Percentiles rank a stretch among this genome's conserved stretches.
These are phyloP conservation scores for Allobates femoralis DNA, from an alignment of 2,797 vertebrate genomes.

Conservation along the genomic window DNA sequence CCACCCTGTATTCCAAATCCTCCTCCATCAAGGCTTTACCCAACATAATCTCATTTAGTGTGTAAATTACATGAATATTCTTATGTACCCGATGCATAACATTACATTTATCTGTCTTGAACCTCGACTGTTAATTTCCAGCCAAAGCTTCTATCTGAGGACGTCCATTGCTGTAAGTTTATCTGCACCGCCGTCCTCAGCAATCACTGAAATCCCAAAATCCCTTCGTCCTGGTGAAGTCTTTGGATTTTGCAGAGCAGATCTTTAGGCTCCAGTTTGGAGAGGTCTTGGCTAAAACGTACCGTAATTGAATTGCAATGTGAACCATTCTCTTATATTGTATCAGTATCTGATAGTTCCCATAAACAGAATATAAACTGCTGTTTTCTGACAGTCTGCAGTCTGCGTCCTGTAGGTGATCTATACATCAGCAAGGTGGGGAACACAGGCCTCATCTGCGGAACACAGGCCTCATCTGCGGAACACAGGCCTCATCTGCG, in stretches of 20 bases:
- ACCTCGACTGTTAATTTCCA: conserved; percentile 23
- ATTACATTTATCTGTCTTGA: conserved; percentile 39
- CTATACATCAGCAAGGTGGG: too few species aligned
- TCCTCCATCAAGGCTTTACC: conserved; percentile 49
- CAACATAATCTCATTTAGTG: conserved; percentile 46
- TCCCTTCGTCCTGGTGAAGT: not conserved
- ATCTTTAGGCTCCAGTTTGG: not conserved
- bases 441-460: too few species aligned
- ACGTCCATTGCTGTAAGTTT: not conserved
- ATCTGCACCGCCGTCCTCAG: not conserved
- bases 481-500: too few species aligned
- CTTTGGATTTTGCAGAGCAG: too few species aligned
- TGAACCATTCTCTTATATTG: not conserved
- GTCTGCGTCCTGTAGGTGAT: too few species aligned
- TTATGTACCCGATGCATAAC: conserved; percentile 39
- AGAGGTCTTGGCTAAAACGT: not conserved
- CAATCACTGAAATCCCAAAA: conserved; percentile 10
- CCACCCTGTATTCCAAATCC: conserved; percentile 42
- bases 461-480: too few species aligned
- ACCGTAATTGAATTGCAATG: not conserved
- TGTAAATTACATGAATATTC: conserved; percentile 50
- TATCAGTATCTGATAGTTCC: not conserved
- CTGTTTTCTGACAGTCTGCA: not conserved
- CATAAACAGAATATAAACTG: not conserved
- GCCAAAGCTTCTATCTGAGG: conserved; percentile 23